Evolutionary conservation across 2,888 invertebrate species (phyloP), one percentile per base, ranked within the genome.

Genomic region (Terebella lapidaria): DNA sequence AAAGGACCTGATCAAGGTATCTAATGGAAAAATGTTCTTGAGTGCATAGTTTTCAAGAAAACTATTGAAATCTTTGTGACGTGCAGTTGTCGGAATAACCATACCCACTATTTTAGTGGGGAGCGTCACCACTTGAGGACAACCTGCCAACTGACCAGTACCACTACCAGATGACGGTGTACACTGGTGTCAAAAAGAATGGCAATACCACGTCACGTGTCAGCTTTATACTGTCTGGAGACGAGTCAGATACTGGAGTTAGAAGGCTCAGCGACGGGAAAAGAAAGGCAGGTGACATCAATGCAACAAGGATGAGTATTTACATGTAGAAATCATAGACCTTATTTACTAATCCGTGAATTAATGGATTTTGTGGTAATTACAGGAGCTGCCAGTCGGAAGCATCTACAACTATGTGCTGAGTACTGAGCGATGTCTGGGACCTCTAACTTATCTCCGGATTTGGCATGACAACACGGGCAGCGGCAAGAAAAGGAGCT

Each of bases 121-220:
- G 81, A n/a, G 81, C 81, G 0, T 70, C 76, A 20, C 81, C 81
- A 1, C 67, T 82, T 26, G 77, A 77, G 25, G 82, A 82, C 69
- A 82, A 82, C 68, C 72, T 82, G 27, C 79, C 81, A 1, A 73
- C 76, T 1, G 81, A 81, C 62, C 76, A 70, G 59, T 82, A 82
- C 66, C 74, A 81, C 60, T 83, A 83, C 69, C 80, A 82, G 64
- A 61, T 83, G 35, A 73, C 79, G 0, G 78, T 83, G 5, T 74
- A 77, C 65, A 83, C 82, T 0, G 82, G 81, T 1, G 67, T 74
- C 54, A 72, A 73, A 59, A 70, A 75, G 60, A 68, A 71, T 25
- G 68, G 76, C 0, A 74, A 73, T 10, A 79, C 79, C 1, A 72
- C 68, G 42, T 80, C 79, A 20, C 73, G 71, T 58, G 64, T 79